phyloP scores from a whole-genome alignment of 2,113 vertebrate species.

The Ictalurus furcatus region DNA sequence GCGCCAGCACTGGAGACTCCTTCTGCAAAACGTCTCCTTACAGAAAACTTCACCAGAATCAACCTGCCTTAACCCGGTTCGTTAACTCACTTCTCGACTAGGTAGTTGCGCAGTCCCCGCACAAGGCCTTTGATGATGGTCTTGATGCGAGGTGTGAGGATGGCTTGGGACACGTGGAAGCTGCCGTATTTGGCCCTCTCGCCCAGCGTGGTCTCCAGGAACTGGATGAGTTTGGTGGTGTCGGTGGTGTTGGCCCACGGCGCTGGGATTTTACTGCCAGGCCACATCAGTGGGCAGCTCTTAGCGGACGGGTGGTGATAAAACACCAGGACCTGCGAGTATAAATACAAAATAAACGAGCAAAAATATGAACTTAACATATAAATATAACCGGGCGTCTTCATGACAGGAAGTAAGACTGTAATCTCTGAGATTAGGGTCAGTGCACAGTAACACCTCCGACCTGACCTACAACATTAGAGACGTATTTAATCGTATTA shows the following conservation, averaged over 20 bases:
- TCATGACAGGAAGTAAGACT: neutral
- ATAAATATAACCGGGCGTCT: neutral
- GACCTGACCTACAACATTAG: neutral
- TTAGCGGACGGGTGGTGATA: constrained; percentile 85
- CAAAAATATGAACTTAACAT: neutral
- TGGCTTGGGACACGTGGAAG: constrained; percentile 97
- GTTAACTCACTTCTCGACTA: constrained; percentile 84
- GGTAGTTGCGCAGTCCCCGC: constrained; percentile 86
- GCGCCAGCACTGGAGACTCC: neutral
- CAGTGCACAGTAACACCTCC: constrained; percentile 27
- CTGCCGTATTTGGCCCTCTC: constrained; percentile 80
- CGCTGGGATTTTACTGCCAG: constrained; percentile 91
- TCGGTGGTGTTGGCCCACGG: constrained; percentile 97
- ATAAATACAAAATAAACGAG: neutral
- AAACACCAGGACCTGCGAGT: constrained; percentile 87
- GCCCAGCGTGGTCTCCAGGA: constrained; percentile 88
- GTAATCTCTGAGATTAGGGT: constrained; percentile 43
- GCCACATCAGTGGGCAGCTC: constrained; percentile 82
- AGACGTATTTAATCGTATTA: neutral
- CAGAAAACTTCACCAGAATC: neutral
- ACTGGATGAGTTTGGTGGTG: constrained; percentile 85
- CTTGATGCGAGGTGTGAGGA: constrained; percentile 87
- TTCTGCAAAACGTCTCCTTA: neutral
- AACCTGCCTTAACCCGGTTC: neutral
- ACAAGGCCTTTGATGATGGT: constrained; percentile 86